Conservation (phyloP, 2,797 vertebrate species). For the Gobionotothen gibberifrons region DNA sequence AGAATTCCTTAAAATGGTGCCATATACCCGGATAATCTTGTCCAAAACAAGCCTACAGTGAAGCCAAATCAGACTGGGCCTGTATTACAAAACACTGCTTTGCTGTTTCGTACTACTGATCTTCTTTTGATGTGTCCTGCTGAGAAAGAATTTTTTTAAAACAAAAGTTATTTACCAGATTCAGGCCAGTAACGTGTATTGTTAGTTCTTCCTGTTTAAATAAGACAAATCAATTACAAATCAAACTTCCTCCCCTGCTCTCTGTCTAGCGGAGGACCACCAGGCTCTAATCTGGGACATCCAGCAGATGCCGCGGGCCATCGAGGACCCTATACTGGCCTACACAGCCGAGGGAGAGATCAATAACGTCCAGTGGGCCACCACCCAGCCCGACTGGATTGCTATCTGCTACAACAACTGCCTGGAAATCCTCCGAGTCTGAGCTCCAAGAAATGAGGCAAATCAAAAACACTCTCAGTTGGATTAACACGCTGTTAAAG, state of each 20-base stretch:
- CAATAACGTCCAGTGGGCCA: conserved; percentile 96
- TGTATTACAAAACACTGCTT: background rate
- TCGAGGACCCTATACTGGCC: conserved; percentile 94
- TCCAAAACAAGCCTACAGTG: background rate
- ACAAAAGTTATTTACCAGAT: background rate
- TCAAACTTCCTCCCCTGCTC: conserved; percentile 27
- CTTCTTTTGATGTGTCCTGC: background rate
- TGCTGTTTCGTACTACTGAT: background rate
- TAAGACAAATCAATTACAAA: conserved; percentile 23
- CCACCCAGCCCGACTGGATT: conserved; percentile 94
- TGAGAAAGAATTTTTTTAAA: background rate
- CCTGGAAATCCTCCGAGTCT: conserved; percentile 93
- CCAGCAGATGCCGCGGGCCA: conserved; percentile 94
- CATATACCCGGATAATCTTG: background rate
- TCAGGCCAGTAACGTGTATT: background rate
- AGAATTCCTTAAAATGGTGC: background rate
- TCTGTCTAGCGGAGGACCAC: conserved; percentile 89
- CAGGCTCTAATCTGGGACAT: conserved; percentile 97
- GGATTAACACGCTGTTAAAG: conserved; percentile 6
- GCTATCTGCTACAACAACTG: conserved; percentile 95
- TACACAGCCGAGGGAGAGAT: conserved; percentile 94
- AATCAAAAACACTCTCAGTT: conserved; percentile 19
- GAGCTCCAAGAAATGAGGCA: conserved; percentile 66
- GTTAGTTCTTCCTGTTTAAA: conserved; percentile 33
- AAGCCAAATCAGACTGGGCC: background rate